Evolutionary conservation across 92 coral and sea anemone genomes (phyloP).

Genomic region (Phenganax stokvisi): DNA sequence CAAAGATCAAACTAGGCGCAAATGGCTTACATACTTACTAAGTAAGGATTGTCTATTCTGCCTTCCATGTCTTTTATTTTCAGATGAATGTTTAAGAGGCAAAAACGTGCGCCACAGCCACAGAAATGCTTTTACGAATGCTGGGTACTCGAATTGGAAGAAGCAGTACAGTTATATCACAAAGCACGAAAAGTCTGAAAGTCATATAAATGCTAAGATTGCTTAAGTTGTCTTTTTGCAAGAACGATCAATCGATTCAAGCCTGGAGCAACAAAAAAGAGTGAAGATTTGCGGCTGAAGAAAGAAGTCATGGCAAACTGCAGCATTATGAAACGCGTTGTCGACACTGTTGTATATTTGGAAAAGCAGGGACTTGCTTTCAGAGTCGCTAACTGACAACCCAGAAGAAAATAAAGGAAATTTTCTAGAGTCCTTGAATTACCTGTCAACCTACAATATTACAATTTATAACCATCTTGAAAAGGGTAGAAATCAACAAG

Average conservation of each 20-base stretch:
- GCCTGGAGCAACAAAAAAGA: constrained; percentile 21
- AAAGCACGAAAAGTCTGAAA: constrained; percentile 15
- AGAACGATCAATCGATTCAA: background rate
- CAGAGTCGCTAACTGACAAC: background rate
- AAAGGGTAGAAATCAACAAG: background rate
- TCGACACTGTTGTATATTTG: background rate
- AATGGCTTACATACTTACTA: background rate
- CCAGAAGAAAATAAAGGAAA: constrained; percentile 2
- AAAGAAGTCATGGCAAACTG: constrained; percentile 6
- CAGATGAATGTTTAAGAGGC: constrained; percentile 7
- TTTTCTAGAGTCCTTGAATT: constrained; percentile 7
- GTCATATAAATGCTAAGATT: constrained; percentile 20
- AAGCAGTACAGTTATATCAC: constrained; percentile 13
- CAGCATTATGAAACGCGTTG: background rate
- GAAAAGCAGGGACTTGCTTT: background rate
- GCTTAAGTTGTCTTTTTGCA: constrained; percentile 16
- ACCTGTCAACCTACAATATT: constrained; percentile 5
- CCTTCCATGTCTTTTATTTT: constrained; percentile 26
- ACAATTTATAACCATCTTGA: background rate
- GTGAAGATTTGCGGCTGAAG: background rate
- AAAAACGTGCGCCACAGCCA: constrained; percentile 9
- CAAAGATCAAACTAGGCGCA: background rate
- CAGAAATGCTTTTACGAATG: constrained; percentile 12
- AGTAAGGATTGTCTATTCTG: background rate
- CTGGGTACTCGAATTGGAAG: constrained; percentile 25